phyloP scores from a whole-genome alignment of 2,888 invertebrate species.

The Cancer borealis region DNA sequence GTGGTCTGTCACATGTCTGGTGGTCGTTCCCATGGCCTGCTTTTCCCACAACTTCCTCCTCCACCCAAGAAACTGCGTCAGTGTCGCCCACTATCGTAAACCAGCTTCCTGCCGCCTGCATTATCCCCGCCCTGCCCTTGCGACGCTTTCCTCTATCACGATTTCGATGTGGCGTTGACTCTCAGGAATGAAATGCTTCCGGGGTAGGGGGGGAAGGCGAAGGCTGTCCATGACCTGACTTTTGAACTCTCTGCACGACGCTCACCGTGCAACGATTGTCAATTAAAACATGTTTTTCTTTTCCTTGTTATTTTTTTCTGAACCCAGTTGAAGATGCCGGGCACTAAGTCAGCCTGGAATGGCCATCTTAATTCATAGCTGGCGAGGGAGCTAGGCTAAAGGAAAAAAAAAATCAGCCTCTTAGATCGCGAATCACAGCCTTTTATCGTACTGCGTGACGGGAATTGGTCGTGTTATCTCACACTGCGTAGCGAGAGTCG shows the following conservation, averaged over 20 bases:
- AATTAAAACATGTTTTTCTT: background rate
- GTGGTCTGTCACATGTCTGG: slow-evolving; percentile 13
- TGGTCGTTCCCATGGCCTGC: background rate
- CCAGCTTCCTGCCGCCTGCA: too few species aligned
- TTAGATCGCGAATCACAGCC: background rate
- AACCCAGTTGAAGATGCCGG: background rate
- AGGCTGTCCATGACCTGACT: background rate
- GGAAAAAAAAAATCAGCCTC: background rate
- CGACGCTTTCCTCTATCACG: background rate
- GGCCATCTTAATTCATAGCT: background rate
- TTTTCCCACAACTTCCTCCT: background rate
- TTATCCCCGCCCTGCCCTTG: background rate
- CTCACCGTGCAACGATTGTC: background rate
- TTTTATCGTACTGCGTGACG: slow-evolving; percentile 3
- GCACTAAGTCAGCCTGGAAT: background rate
- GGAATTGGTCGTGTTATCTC: background rate
- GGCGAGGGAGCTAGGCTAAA: background rate
- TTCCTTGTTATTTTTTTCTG: background rate
- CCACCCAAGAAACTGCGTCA: background rate
- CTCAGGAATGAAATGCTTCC: too few species aligned
- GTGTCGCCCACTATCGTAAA: background rate
- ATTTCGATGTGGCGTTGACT: background rate
- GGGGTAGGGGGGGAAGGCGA: too few species aligned
- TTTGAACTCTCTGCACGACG: background rate
- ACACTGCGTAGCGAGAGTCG: background rate